Conservation (phyloP, 1,140 invertebrate genomes). For the Rhopalosiphum padi region DNA sequence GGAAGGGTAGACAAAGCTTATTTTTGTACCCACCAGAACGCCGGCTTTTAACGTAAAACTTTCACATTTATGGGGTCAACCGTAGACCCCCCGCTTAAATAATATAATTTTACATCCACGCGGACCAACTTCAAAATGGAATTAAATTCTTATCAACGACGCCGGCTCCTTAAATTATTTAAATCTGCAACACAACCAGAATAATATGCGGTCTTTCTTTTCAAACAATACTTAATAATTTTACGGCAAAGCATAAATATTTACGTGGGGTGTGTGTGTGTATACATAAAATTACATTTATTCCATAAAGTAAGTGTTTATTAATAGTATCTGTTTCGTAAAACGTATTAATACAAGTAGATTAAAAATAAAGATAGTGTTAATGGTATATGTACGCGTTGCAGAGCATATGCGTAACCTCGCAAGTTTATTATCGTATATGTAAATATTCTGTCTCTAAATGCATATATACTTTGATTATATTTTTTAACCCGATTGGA, state of each 20-base stretch:
- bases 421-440: not conserved
- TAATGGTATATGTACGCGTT: not conserved
- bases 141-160: conserved; percentile 50
- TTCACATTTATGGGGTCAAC: conserved; percentile 50
- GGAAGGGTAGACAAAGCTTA: not conserved
- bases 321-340: not conserved
- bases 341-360: not conserved
- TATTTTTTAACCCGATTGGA: not conserved
- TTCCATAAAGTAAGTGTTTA: not conserved
- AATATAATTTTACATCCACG: conserved; percentile 42
- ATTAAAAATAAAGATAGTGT: not conserved
- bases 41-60: conserved; percentile 26
- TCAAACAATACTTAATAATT: not conserved
- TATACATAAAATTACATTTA: not conserved
- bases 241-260: not conserved
- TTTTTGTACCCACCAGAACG: not conserved
- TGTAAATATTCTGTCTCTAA: not conserved
- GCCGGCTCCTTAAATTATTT: conserved; percentile 43
- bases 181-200: conserved; percentile 13
- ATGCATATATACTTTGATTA: not conserved
- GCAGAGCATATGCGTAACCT: not conserved
- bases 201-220: conserved; percentile 22
- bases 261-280: not conserved
- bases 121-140: conserved; percentile 29
- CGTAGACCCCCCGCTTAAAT: conserved; percentile 30